Conservation (phyloP, 2,888 invertebrate genomes). For the Cantharis nigra region DNA sequence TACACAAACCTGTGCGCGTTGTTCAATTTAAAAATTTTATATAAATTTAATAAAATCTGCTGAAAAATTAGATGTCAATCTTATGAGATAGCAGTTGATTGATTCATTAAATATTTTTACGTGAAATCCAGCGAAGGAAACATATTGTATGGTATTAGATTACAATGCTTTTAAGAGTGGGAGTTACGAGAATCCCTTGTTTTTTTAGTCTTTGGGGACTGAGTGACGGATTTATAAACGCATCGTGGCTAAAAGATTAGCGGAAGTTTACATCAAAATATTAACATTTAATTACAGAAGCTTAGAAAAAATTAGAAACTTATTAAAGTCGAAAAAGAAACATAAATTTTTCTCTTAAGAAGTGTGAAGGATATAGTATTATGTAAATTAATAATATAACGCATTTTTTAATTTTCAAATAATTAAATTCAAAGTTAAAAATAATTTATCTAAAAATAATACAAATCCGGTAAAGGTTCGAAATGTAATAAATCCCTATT, state of each 20-base stretch:
- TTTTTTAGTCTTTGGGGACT: constrained; percentile 24
- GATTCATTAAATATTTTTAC: constrained; percentile 3
- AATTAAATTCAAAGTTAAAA: constrained; percentile 1
- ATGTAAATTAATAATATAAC: not conserved
- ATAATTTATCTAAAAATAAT: constrained; percentile 25
- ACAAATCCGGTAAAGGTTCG: constrained; percentile 17
- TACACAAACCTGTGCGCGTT: not conserved
- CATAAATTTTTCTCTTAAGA: not conserved
- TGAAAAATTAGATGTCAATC: not conserved
- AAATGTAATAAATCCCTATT: constrained; percentile 30
- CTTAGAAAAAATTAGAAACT: constrained; percentile 16
- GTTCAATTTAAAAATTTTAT: not conserved
- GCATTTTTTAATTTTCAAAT: not conserved
- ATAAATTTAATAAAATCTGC: not conserved
- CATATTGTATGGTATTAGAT: constrained; percentile 34
- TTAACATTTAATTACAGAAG: constrained; percentile 35
- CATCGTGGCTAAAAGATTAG: constrained; percentile 30
- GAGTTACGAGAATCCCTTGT: constrained; percentile 27
- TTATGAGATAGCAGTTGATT: not conserved
- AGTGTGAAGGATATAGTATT: not conserved
- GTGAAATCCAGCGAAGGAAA: constrained; percentile 17
- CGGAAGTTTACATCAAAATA: constrained; percentile 34
- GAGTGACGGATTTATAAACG: constrained; percentile 24
- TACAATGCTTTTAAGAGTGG: constrained; percentile 24
- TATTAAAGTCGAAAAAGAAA: not conserved